Evolutionary conservation across 2,888 invertebrate species (phyloP).

Genomic region (Catocala sponsa): DNA sequence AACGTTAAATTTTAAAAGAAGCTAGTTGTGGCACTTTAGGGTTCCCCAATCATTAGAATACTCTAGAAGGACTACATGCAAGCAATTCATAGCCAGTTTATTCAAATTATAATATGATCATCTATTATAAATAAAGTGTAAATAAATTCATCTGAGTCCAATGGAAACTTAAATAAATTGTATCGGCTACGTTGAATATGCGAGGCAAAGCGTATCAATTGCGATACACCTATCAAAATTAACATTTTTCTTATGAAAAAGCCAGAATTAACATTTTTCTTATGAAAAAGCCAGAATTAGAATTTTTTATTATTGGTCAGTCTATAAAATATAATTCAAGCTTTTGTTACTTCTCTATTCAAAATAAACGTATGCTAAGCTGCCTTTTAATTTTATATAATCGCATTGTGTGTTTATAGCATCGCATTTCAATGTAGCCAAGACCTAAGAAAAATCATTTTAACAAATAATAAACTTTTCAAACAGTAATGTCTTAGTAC

Average conservation of each 20-base stretch:
- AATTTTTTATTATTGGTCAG: slow-evolving; percentile 5
- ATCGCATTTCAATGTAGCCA: slow-evolving; percentile 47
- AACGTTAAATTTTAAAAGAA: slow-evolving; percentile 62
- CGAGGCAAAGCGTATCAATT: slow-evolving; percentile 13
- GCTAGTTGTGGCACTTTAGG: slow-evolving; percentile 66
- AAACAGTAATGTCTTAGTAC: slow-evolving; percentile 39
- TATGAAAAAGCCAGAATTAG: no score
- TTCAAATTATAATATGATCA: slow-evolving; percentile 51
- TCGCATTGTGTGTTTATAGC: slow-evolving; percentile 13
- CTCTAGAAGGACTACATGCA: slow-evolving; percentile 42
- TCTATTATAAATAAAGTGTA: slow-evolving; percentile 59
- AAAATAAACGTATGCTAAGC: slow-evolving; percentile 17
- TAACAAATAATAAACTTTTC: slow-evolving; percentile 46
- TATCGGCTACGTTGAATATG: slow-evolving; percentile 49
- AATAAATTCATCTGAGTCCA: slow-evolving; percentile 75
- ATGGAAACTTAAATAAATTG: slow-evolving; percentile 67
- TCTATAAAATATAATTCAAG: slow-evolving; percentile 12
- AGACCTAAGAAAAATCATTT: slow-evolving; percentile 37
- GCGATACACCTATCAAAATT: not conserved
- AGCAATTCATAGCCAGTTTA: slow-evolving; percentile 66
- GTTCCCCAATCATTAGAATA: slow-evolving; percentile 31
- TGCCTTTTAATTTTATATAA: slow-evolving; percentile 19
- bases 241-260: no score
- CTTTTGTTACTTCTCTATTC: not conserved
- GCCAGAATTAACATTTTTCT: not conserved